Conservation (phyloP, 2,113 vertebrate species). For the Petaurus breviceps region DNA sequence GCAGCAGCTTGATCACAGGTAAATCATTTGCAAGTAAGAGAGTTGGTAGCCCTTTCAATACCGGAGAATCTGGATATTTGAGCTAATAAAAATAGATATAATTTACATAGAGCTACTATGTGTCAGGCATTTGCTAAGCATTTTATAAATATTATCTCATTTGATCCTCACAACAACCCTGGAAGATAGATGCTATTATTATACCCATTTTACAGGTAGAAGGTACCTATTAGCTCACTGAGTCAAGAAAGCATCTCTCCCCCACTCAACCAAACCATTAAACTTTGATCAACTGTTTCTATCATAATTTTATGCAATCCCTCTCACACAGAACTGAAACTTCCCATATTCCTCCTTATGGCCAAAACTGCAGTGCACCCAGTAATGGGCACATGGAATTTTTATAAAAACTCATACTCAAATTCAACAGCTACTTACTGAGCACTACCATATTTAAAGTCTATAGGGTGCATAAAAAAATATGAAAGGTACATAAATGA, state of each 20-base stretch:
- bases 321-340: not conserved
- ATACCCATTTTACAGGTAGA: not conserved
- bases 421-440: not conserved
- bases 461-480: not conserved
- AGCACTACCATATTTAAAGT: not conserved
- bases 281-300: conserved; percentile 12
- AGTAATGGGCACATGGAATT: not conserved
- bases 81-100: not conserved
- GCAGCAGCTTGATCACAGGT: conserved; percentile 23
- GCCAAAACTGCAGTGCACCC: not conserved
- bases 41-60: conserved; percentile 36
- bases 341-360: not conserved
- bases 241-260: conserved; percentile 2
- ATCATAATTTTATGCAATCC: not conserved
- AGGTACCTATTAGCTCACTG: not conserved
- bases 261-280: conserved; percentile 22
- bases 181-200: not conserved
- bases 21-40: conserved; percentile 48
- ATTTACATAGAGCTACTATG: not conserved
- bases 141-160: not conserved
- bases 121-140: not conserved
- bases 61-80: not conserved
- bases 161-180: not conserved
- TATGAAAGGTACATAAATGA: conserved; percentile 14
- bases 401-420: conserved; percentile 28